phyloP scores from a whole-genome alignment of 2,797 vertebrate species.

The Gallinago solitaria region DNA sequence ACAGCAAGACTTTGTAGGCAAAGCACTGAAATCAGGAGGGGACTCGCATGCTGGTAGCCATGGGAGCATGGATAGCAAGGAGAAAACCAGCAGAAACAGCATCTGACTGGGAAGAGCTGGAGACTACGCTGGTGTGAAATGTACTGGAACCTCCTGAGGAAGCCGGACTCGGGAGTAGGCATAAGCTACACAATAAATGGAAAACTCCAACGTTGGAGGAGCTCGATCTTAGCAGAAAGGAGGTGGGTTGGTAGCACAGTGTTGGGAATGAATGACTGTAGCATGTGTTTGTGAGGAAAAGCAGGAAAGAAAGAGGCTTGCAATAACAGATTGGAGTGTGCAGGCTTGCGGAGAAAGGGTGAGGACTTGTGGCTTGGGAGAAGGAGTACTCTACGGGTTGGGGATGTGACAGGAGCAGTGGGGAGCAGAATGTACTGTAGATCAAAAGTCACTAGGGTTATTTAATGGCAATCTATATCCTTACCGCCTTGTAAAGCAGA shows the following conservation, averaged over 20 bases:
- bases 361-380: accelerated
- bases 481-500: background rate
- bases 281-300: background rate
- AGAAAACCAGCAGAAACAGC: background rate
- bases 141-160: background rate
- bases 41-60: background rate
- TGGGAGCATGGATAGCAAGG: background rate
- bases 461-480: background rate
- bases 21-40: background rate
- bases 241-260: background rate
- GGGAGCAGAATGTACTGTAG: background rate
- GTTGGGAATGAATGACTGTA: background rate
- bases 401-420: background rate
- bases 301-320: background rate
- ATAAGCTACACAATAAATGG: background rate
- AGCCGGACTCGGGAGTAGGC: background rate
- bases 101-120: background rate
- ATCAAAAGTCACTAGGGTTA: background rate
- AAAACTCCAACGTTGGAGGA: background rate
- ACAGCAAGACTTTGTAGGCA: background rate
- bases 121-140: accelerated
- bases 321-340: accelerated
- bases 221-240: background rate
- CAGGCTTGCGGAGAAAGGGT: accelerated
- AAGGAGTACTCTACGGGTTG: background rate